A percentile compares a stretch with the other conserved stretches of the same genome.
Evolutionary conservation across 1,140 invertebrate species (phyloP).

Genomic region (Neuroterus valhalla): DNA sequence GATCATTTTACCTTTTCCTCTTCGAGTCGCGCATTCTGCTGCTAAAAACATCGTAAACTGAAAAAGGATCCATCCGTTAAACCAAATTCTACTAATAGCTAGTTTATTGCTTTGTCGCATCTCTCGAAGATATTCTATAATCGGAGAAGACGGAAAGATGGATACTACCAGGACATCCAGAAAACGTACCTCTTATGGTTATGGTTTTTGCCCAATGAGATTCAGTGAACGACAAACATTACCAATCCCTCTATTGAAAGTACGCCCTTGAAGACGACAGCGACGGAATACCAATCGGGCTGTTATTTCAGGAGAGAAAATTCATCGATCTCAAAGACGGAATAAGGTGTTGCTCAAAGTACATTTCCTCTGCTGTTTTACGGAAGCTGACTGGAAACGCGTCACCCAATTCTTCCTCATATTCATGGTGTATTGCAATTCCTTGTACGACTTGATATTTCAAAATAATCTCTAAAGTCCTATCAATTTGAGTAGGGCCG

Average conservation of each 20-base stretch:
- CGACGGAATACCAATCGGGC: not conserved
- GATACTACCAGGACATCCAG: too few relatives aligned
- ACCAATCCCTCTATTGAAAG: not conserved
- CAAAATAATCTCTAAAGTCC: not conserved
- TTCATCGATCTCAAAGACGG: constrained; percentile 8
- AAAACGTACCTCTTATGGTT: too few relatives aligned
- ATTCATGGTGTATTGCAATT: not conserved
- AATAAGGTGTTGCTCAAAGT: constrained; percentile 1
- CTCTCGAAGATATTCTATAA: too few relatives aligned
- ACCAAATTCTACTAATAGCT: too few relatives aligned
- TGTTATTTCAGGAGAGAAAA: constrained; percentile 2
- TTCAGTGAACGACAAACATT: not conserved
- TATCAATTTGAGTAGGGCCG: not conserved
- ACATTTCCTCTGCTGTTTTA: constrained; percentile 5
- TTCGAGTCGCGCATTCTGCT: constrained; percentile 23
- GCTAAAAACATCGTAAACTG: not conserved
- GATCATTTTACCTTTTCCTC: constrained; percentile 45
- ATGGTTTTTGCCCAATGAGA: constrained; percentile 29
- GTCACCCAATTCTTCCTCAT: not conserved
- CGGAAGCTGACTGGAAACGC: not conserved
- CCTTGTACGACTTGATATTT: not conserved
- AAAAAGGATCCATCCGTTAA: not conserved
- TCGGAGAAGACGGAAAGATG: too few relatives aligned
- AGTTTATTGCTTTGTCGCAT: too few relatives aligned
- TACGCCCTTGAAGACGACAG: not conserved